A percentile compares a stretch with the other conserved stretches of the same genome.
Conservation (phyloP, 2,113 vertebrate genomes). For the Cricetomys ansorgei region DNA sequence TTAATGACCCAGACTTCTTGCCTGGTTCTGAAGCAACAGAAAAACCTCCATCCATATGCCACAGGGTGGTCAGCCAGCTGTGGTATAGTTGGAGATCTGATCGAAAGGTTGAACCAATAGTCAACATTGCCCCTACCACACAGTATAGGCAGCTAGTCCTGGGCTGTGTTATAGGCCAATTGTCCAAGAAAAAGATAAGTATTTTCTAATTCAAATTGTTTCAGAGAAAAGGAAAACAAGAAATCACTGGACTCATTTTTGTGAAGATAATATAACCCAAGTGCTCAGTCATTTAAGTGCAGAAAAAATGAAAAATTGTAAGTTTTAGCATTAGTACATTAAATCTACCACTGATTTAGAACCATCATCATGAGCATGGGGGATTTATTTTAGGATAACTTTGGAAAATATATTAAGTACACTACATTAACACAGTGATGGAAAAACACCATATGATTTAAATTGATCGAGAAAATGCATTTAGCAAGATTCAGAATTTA, state of each 20-base stretch:
- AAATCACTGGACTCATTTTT: background rate
- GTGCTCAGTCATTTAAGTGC: background rate
- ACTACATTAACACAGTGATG: constrained; percentile 36
- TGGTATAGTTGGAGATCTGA: background rate
- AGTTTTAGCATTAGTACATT: background rate
- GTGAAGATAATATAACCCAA: background rate
- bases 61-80: background rate
- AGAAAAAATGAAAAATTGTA: constrained; percentile 36
- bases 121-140: background rate
- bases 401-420: constrained; percentile 54
- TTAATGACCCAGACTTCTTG: background rate
- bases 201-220: background rate
- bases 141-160: background rate
- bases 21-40: background rate
- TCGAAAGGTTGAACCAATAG: background rate
- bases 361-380: background rate
- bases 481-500: constrained; percentile 49
- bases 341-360: background rate
- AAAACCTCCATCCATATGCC: background rate
- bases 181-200: constrained; percentile 27
- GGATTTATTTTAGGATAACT: constrained; percentile 47
- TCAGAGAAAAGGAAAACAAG: constrained; percentile 18
- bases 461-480: constrained; percentile 46
- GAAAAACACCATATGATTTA: constrained; percentile 50
- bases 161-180: background rate